These are phyloP conservation scores for Siniperca knerii DNA, from an alignment of 2,113 vertebrate genomes.

Conservation along the genomic window DNA sequence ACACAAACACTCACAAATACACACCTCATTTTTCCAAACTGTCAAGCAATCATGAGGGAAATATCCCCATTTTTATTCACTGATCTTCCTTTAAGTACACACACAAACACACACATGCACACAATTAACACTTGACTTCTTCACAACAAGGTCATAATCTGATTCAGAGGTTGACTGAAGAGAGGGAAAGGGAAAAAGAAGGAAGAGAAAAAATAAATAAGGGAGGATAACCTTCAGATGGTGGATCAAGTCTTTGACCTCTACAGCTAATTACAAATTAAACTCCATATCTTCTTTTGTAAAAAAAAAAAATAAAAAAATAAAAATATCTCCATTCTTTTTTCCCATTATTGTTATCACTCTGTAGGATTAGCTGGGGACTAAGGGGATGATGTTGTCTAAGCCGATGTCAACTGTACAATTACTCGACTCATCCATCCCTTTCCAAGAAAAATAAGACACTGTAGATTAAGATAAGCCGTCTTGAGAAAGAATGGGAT, in stretches of 20 bases:
- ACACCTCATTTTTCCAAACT: slow-evolving; percentile 43
- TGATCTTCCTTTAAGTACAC: slow-evolving; percentile 25
- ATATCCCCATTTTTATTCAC: slow-evolving; percentile 55
- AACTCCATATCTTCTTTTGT: slow-evolving; percentile 76
- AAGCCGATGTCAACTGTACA: slow-evolving; percentile 83
- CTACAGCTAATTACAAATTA: slow-evolving; percentile 81
- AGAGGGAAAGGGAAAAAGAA: slow-evolving; percentile 21
- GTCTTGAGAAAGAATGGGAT: slow-evolving; percentile 65
- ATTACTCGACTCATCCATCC: slow-evolving; percentile 76
- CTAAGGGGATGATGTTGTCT: slow-evolving; percentile 82
- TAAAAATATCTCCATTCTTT: slow-evolving; percentile 61
- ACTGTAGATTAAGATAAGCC: slow-evolving; percentile 75
- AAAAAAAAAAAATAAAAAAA: slow-evolving; percentile 42
- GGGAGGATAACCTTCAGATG: slow-evolving; percentile 73
- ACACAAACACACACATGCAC: slow-evolving; percentile 40
- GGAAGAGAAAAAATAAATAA: slow-evolving; percentile 18
- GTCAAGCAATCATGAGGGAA: slow-evolving; percentile 64
- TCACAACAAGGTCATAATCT: slow-evolving; percentile 72
- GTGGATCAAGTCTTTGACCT: slow-evolving; percentile 73
- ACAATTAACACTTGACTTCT: slow-evolving; percentile 65
- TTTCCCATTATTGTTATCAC: slow-evolving; percentile 80
- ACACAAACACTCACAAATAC: slow-evolving; percentile 36
- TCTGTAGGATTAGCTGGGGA: slow-evolving; percentile 78
- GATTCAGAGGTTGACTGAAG: slow-evolving; percentile 62
- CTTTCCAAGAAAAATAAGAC: slow-evolving; percentile 72